phyloP scores from a whole-genome alignment of 1,140 invertebrate species.

The Cecropterus lyciades region DNA sequence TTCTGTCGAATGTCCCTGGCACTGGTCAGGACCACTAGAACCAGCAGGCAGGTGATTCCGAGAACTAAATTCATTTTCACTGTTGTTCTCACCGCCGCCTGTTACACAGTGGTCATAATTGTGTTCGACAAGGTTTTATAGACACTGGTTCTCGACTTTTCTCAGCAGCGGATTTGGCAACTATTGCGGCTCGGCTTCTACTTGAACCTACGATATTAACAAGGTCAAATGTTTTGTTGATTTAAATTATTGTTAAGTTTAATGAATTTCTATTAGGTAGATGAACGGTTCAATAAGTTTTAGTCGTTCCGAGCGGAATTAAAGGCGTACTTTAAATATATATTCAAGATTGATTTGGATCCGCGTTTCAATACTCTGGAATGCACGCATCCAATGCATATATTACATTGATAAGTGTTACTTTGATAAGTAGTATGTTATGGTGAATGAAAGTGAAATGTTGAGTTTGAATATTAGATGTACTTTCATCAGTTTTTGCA shows the following conservation, averaged over 20 bases:
- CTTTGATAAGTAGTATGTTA: too few species aligned
- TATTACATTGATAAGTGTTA: too few species aligned
- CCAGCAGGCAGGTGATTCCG: conserved; percentile 52
- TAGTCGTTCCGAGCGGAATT: neutral
- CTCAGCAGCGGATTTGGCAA: conserved; percentile 62
- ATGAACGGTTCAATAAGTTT: conserved; percentile 6
- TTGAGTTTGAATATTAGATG: too few species aligned
- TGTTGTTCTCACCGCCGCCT: conserved; percentile 48
- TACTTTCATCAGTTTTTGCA: too few species aligned
- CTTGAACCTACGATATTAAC: conserved; percentile 54
- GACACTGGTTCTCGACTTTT: conserved; percentile 62
- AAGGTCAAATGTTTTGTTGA: conserved; percentile 60
- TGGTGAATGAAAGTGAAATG: too few species aligned
- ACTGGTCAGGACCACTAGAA: conserved; percentile 49
- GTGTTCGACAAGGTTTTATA: conserved; percentile 66
- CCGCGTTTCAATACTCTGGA: too few species aligned
- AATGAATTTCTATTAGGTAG: conserved; percentile 34
- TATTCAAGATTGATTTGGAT: too few species aligned
- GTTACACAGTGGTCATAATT: conserved; percentile 54
- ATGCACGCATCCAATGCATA: too few species aligned
- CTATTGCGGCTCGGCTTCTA: conserved; percentile 47
- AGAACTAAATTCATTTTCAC: conserved; percentile 59
- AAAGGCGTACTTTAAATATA: too few species aligned
- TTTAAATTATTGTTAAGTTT: conserved; percentile 22
- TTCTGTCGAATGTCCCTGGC: conserved; percentile 59